Evolutionary conservation across 2,888 invertebrate genomes (phyloP).

Genomic region (Protophormia terraenovae): DNA sequence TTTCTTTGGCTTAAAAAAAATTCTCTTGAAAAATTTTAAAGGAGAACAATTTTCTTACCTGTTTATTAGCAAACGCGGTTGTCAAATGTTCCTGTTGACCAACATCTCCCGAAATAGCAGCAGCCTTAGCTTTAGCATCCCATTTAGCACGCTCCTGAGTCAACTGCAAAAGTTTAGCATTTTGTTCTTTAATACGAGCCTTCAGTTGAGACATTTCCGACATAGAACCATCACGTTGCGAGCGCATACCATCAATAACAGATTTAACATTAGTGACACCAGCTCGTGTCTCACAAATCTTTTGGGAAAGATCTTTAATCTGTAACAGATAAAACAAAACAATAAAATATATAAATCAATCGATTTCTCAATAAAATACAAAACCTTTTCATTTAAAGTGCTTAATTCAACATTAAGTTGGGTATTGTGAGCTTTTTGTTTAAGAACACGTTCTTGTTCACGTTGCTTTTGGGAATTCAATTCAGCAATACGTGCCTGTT

Average conservation of each 20-base stretch:
- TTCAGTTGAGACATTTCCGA: slow-evolving; percentile 92
- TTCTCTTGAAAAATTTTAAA: neutral
- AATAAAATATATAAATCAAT: neutral
- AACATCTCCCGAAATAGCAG: slow-evolving; percentile 76
- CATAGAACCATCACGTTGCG: slow-evolving; percentile 95
- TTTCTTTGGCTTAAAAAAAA: neutral
- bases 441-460: slow-evolving; percentile 91
- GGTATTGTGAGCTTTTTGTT: slow-evolving; percentile 93
- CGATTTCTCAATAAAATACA: neutral
- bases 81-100: slow-evolving; percentile 84
- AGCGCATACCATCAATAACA: slow-evolving; percentile 97
- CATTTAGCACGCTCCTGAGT: slow-evolving; percentile 92
- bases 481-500: slow-evolving; percentile 93
- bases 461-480: slow-evolving; percentile 92
- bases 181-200: slow-evolving; percentile 91
- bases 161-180: slow-evolving; percentile 88
- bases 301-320: slow-evolving; percentile 90
- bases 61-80: slow-evolving; percentile 86
- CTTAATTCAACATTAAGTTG: slow-evolving; percentile 90
- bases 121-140: slow-evolving; percentile 85
- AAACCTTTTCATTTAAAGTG: slow-evolving; percentile 82
- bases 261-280: slow-evolving; percentile 95
- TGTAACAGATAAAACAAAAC: slow-evolving; percentile 76
- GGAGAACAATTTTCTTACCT: slow-evolving; percentile 70
- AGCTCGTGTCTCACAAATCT: slow-evolving; percentile 91